These are phyloP conservation scores for Lycopodina hypogea DNA, from an alignment of 37 sponge, comb jelly and placozoan species.

Conservation along the genomic window DNA sequence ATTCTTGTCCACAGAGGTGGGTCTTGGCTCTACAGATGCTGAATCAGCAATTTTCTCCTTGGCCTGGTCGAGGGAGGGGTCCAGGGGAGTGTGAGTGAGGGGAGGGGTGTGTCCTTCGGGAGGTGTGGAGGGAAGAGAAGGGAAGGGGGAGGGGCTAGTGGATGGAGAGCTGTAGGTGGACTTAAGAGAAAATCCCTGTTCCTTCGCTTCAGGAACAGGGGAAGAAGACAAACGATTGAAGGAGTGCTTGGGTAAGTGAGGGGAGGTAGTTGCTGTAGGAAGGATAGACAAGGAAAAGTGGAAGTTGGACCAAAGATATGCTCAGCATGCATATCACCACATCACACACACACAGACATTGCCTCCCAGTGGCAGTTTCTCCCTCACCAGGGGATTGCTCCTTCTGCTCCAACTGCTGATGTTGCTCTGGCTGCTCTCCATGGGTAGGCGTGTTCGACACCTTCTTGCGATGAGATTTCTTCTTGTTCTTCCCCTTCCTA, in stretches of 20 bases:
- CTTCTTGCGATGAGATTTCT: slow-evolving; percentile 11
- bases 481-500: slow-evolving; percentile 14
- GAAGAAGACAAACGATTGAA: neutral
- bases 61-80: neutral
- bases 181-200: slow-evolving; percentile 10
- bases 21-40: neutral
- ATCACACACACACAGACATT: neutral
- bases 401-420: no score
- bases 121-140: slow-evolving; percentile 25
- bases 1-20: neutral
- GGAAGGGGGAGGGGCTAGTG: slow-evolving; percentile 17
- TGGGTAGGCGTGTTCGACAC: neutral
- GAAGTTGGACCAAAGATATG: neutral
- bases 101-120: slow-evolving; percentile 12
- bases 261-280: slow-evolving; percentile 3
- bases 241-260: neutral
- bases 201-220: neutral
- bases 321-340: neutral
- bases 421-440: no score
- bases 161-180: slow-evolving; percentile 5
- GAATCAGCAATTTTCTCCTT: neutral
- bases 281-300: neutral
- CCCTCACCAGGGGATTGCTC: no score
- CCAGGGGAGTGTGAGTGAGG: neutral
- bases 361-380: neutral